phyloP scores from a whole-genome alignment of 2,888 invertebrate species.

The Acanthosepion pharaonis region DNA sequence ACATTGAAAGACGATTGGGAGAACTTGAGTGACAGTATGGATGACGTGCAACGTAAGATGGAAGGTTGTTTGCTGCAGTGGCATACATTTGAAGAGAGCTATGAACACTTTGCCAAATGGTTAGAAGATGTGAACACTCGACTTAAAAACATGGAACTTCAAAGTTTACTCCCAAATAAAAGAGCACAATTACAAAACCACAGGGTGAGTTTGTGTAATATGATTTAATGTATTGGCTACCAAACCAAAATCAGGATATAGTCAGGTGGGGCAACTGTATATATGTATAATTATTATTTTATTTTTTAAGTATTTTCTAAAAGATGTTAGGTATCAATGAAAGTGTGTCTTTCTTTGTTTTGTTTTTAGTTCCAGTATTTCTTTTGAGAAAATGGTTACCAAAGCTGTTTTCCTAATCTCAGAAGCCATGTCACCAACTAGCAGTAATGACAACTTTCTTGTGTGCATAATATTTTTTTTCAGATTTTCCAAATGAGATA shows the following conservation, averaged over 20 bases:
- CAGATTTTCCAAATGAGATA: too few species aligned
- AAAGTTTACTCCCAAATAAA: slow-evolving; percentile 92
- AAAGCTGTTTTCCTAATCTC: too few species aligned
- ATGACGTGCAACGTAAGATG: slow-evolving; percentile 86
- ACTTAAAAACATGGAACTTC: slow-evolving; percentile 85
- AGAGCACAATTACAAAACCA: slow-evolving; percentile 89
- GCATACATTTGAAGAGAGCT: slow-evolving; percentile 93
- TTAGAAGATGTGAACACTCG: slow-evolving; percentile 83
- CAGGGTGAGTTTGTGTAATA: slow-evolving; percentile 75
- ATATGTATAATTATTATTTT: too few species aligned
- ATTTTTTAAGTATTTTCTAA: too few species aligned
- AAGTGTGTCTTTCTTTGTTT: too few species aligned
- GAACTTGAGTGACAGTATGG: slow-evolving; percentile 79
- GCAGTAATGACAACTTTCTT: too few species aligned
- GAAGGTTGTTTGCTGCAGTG: slow-evolving; percentile 91
- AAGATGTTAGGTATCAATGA: too few species aligned
- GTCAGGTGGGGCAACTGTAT: too few species aligned
- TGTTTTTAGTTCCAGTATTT: too few species aligned
- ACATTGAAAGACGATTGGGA: slow-evolving; percentile 76
- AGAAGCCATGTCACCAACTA: too few species aligned
- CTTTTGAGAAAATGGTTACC: too few species aligned
- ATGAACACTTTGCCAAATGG: slow-evolving; percentile 86
- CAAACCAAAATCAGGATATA: background rate
- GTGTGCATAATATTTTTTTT: too few species aligned
- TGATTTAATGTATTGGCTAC: background rate